Conservation (phyloP, 1,140 invertebrate genomes). For the Hesperophylax magnus region DNA sequence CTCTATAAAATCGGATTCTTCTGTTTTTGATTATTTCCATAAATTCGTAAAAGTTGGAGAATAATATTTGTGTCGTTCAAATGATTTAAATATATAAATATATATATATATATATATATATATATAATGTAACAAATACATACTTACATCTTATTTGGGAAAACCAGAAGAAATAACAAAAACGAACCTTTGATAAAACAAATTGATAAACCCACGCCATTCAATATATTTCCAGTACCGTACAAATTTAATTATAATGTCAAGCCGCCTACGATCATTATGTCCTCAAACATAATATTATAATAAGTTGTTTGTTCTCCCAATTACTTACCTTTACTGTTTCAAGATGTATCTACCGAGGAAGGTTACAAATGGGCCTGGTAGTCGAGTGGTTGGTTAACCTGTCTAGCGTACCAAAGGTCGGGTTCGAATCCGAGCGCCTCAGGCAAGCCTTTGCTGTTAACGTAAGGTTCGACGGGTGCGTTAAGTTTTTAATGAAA, state of each 20-base stretch:
- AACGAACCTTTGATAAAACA: background rate
- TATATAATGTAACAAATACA: too few relatives aligned
- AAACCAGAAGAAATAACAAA: too few relatives aligned
- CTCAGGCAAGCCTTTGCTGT: background rate
- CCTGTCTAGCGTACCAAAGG: background rate
- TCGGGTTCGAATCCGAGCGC: slow-evolving; percentile 6
- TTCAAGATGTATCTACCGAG: background rate
- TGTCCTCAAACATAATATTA: too few relatives aligned
- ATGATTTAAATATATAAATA: too few relatives aligned
- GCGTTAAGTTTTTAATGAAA: background rate
- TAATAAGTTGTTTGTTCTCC: too few relatives aligned
- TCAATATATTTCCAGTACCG: background rate
- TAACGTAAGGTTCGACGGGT: background rate
- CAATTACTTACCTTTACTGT: background rate
- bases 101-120: too few relatives aligned
- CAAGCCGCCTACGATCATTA: too few relatives aligned
- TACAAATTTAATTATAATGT: background rate
- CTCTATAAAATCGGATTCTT: too few relatives aligned
- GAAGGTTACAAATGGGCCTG: background rate
- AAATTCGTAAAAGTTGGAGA: too few relatives aligned
- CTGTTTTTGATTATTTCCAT: too few relatives aligned
- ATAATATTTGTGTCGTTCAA: too few relatives aligned
- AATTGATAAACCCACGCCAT: background rate
- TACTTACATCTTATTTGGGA: too few relatives aligned
- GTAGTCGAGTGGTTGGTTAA: background rate